Conservation (phyloP, 35 echinoderm and acorn worm species). For the Amphiura filiformis region DNA sequence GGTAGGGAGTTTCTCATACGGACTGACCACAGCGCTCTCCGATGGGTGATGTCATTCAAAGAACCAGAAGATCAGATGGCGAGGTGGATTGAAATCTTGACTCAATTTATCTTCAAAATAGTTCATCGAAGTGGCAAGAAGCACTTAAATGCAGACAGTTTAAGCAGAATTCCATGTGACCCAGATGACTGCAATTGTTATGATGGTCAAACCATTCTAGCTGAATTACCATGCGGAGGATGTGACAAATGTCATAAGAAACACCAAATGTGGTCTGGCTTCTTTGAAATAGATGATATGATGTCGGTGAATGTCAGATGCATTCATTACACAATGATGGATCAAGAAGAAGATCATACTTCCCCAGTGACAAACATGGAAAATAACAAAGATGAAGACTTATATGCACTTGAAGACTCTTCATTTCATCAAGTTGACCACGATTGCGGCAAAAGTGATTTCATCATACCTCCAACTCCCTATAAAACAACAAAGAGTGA, state of each 20-base stretch:
- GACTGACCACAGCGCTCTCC: conserved; percentile 54
- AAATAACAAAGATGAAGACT: too few species aligned
- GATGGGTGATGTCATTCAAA: conserved; percentile 59
- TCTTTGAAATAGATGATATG: conserved; percentile 20
- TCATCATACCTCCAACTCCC: too few species aligned
- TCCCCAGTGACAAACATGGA: too few species aligned
- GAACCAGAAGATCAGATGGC: conserved; percentile 37
- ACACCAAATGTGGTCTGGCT: conserved; percentile 18
- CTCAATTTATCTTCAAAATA: conserved; percentile 38
- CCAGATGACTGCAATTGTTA: conserved; percentile 40
- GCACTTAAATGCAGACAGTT: conserved; percentile 51
- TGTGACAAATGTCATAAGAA: conserved; percentile 23
- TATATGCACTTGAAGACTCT: too few species aligned
- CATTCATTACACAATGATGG: too few species aligned
- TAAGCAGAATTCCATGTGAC: conserved; percentile 20
- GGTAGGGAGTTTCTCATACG: conserved; percentile 54
- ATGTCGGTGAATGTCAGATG: neutral
- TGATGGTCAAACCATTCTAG: neutral
- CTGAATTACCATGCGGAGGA: conserved; percentile 16
- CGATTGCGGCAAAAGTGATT: too few species aligned
- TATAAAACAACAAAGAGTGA: too few species aligned
- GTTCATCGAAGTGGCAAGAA: conserved; percentile 46
- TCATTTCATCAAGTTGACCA: too few species aligned
- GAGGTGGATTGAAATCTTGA: conserved; percentile 44
- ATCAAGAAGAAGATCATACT: too few species aligned